Evolutionary conservation across 2,888 invertebrate species (phyloP).

Genomic region (Drepana falcataria): DNA sequence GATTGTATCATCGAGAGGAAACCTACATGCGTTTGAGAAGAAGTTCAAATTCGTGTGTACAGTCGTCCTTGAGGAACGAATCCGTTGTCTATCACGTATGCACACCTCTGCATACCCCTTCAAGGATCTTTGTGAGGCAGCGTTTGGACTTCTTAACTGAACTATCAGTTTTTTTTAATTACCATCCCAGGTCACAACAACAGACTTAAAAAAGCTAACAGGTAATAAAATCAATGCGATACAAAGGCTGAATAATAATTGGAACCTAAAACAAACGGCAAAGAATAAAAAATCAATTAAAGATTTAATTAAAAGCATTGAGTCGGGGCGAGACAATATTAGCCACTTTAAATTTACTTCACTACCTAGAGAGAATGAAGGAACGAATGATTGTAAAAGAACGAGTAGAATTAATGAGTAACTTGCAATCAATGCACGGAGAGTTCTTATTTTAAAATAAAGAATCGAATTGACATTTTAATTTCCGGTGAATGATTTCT

Average conservation of each 20-base stretch:
- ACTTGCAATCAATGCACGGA: slow-evolving; percentile 27
- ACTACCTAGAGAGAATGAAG: slow-evolving; percentile 18
- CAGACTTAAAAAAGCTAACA: too few species aligned
- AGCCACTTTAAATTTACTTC: slow-evolving; percentile 17
- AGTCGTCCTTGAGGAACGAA: too few species aligned
- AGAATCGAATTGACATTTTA: slow-evolving; percentile 11
- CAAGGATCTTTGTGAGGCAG: too few species aligned
- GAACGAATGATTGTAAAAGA: slow-evolving; percentile 24
- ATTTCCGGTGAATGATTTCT: background rate
- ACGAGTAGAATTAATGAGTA: slow-evolving; percentile 28
- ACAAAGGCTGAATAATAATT: background rate
- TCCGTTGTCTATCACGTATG: too few species aligned
- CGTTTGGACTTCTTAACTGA: too few species aligned
- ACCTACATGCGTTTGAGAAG: too few species aligned
- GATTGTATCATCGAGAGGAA: too few species aligned
- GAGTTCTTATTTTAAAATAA: slow-evolving; percentile 12
- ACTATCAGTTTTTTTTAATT: too few species aligned
- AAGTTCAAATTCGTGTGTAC: too few species aligned
- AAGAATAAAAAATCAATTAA: slow-evolving; percentile 18
- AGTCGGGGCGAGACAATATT: slow-evolving; percentile 16
- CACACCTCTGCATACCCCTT: too few species aligned
- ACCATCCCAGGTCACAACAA: too few species aligned
- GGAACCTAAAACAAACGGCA: background rate
- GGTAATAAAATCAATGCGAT: background rate
- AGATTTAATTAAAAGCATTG: slow-evolving; percentile 19